Evolutionary conservation across 2,888 invertebrate genomes (phyloP).

Genomic region (Peribatodes rhomboidaria): DNA sequence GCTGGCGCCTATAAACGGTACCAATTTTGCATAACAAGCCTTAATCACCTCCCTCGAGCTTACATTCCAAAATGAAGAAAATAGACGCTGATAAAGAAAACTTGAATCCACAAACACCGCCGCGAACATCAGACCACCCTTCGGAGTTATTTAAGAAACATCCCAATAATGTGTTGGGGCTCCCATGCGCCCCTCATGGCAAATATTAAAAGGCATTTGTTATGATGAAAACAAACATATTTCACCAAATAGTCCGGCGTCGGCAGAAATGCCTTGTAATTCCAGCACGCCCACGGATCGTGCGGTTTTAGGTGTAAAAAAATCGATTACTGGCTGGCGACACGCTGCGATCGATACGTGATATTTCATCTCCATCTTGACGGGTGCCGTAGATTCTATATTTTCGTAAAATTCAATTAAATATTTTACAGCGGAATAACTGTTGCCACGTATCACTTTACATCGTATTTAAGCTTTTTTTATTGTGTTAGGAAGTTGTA

Average conservation of each 20-base stretch:
- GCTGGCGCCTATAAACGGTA: constrained; percentile 58
- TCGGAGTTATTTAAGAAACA: constrained; percentile 75
- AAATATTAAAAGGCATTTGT: constrained; percentile 73
- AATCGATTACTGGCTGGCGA: constrained; percentile 85
- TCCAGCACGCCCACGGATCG: constrained; percentile 78
- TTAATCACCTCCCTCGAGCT: constrained; percentile 56
- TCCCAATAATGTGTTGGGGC: constrained; percentile 66
- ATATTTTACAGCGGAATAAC: constrained; percentile 76
- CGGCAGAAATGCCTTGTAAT: constrained; percentile 83
- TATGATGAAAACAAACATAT: constrained; percentile 83
- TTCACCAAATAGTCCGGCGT: constrained; percentile 75
- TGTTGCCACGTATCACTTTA: constrained; percentile 76
- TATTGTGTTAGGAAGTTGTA: constrained; percentile 64
- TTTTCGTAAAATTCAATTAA: constrained; percentile 84
- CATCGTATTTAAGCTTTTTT: constrained; percentile 67
- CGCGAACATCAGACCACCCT: constrained; percentile 73
- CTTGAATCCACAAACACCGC: constrained; percentile 55
- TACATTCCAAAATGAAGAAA: constrained; percentile 37
- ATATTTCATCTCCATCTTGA: constrained; percentile 80
- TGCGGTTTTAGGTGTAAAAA: constrained; percentile 86
- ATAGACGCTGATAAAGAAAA: constrained; percentile 38
- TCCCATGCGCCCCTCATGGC: constrained; percentile 61
- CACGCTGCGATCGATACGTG: constrained; percentile 85
- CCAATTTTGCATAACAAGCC: constrained; percentile 72
- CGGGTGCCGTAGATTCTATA: constrained; percentile 75